Conservation (phyloP, 2,888 invertebrate genomes). For the Hydriomena furcata region DNA sequence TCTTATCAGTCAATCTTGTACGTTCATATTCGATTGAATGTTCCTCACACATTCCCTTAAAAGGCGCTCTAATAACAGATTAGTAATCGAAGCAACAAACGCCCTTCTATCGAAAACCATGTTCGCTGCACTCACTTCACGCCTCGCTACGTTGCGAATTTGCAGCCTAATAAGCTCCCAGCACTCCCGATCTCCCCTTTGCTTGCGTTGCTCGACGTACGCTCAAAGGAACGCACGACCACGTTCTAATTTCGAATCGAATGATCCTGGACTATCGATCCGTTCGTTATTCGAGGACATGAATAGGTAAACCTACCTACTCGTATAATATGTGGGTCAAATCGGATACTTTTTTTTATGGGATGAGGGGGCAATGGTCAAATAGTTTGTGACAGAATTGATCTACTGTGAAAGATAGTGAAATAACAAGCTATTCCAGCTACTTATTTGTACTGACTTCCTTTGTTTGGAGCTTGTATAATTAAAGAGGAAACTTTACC, state of each 20-base stretch:
- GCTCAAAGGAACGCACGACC: conserved; percentile 74
- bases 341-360: conserved; percentile 25
- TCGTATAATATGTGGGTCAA: conserved; percentile 36
- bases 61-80: too few relatives aligned
- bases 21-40: too few relatives aligned
- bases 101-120: background rate
- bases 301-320: background rate
- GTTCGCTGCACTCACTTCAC: conserved; percentile 1
- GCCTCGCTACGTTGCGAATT: conserved; percentile 12
- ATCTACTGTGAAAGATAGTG: conserved; percentile 12
- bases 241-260: conserved; percentile 70
- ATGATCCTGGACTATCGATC: conserved; percentile 42
- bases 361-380: conserved; percentile 14
- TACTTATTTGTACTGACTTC: background rate
- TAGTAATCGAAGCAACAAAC: too few relatives aligned
- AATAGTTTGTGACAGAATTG: conserved; percentile 16
- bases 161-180: conserved; percentile 54
- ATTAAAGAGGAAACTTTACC: background rate
- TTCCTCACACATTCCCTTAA: too few relatives aligned
- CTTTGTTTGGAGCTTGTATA: background rate
- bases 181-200: conserved; percentile 50
- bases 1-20: too few relatives aligned
- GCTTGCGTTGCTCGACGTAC: conserved; percentile 63
- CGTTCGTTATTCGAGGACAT: conserved; percentile 24
- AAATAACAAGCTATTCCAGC: conserved; percentile 15